phyloP scores from a whole-genome alignment of 2,113 vertebrate genomes.

The Glaucomys volans region DNA sequence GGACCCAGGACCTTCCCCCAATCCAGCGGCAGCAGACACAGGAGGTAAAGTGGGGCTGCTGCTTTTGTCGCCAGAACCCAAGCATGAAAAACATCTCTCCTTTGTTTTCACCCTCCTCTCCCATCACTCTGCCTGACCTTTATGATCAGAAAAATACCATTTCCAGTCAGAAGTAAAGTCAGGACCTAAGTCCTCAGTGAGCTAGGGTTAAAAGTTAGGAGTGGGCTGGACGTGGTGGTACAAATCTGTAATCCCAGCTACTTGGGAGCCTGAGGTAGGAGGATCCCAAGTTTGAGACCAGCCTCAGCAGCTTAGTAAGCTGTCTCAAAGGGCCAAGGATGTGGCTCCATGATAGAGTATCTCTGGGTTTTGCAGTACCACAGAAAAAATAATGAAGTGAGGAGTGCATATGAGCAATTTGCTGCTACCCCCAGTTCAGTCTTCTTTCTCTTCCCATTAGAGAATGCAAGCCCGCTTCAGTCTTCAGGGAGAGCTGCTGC shows the following conservation, averaged over 20 bases:
- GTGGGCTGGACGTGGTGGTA: background rate
- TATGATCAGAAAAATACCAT: background rate
- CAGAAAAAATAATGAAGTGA: background rate
- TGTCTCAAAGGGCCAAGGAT: background rate
- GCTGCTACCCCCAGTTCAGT: background rate
- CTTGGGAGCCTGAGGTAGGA: background rate
- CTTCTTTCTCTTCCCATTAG: constrained; percentile 82
- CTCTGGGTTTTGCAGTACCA: background rate
- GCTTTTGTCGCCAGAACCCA: background rate
- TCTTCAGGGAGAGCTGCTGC: constrained; percentile 93
- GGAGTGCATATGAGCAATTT: background rate
- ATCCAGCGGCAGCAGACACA: constrained; percentile 90
- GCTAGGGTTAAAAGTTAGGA: background rate
- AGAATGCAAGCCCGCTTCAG: constrained; percentile 97
- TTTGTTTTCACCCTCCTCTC: background rate
- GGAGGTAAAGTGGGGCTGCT: constrained; percentile 85
- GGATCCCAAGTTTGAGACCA: background rate
- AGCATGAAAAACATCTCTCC: background rate
- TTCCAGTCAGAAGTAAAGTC: background rate
- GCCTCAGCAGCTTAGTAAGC: background rate
- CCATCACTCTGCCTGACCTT: background rate
- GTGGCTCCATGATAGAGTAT: no score
- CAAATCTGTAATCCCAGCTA: background rate
- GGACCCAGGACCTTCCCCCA: constrained; percentile 93
- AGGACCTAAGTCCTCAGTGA: background rate